Base-by-base conservation (phyloP, 2,113 vertebrate genomes). In the Istiophorus platypterus region DNA sequence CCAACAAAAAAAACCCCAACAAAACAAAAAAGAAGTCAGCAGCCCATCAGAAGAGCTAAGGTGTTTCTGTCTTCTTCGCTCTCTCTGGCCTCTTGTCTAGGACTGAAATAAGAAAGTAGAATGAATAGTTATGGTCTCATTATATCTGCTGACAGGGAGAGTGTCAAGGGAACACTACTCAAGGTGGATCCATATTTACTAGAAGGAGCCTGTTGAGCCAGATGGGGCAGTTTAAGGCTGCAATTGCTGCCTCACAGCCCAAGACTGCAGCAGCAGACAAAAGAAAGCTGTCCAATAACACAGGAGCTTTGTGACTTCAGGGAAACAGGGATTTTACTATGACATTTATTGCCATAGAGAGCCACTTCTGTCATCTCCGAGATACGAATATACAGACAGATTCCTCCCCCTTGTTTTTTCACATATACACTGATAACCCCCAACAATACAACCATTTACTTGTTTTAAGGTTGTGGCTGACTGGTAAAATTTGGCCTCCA, bases 71-170 rank as follows among this genome's bases (percentile, higher is more conserved):
- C 57, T 80, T 27, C 56, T 45, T 29, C 3, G 18, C 45, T 65
- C 49, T 74, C 52, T 76, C 76, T 66, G 56, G 49, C 82, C 78
- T 84, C 56, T 52, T 61, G 59, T 72, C 72, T n/a, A 1, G 65
- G 63, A 81, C 31, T 85, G 78, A 82, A 91, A 86, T 82, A 80
- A 83, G 78, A 78, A 87, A 83, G 51, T n/a, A 69, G 72, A 84
- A 85, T 41, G 42, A 89, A 85, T 86, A 91, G 83, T 92, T 86
- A 88, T 77, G 76, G 62, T 74, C 84, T 90, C 85, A 85, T 92
- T 90, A 91, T 83, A 79, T 80, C 78, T 74, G 84, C 69, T 87
- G 89, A 88, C 74, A 82, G 80, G 66, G 61, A 65, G n/a, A 20
- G 56, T 51, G 58, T 75, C 68, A 12, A 34, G 78, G 72, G 84